Conservation (phyloP, 2,113 vertebrate species). For the Thermophis baileyi region DNA sequence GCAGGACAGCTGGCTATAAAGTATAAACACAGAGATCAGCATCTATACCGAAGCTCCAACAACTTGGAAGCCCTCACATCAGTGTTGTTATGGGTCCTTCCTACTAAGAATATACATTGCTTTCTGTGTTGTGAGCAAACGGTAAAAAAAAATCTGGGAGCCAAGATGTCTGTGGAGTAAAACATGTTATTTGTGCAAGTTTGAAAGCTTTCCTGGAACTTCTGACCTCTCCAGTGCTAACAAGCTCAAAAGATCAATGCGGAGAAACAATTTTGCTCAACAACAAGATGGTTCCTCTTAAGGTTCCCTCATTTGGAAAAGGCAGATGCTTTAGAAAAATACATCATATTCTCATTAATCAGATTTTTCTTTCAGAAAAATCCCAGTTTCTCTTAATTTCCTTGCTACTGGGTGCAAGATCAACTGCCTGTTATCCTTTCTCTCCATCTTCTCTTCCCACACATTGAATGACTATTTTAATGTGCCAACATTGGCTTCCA, state of each 20-base stretch:
- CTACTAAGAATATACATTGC: neutral
- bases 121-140: neutral
- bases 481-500: constrained; percentile 34
- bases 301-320: neutral
- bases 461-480: constrained; percentile 17
- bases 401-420: constrained; percentile 28
- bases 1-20: neutral
- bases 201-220: neutral
- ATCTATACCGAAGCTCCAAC: neutral
- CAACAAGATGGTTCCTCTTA: constrained; percentile 2
- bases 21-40: neutral
- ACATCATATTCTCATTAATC: neutral
- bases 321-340: constrained; percentile 4
- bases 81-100: neutral
- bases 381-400: neutral
- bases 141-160: too few relatives aligned
- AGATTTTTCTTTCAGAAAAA: neutral
- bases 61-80: neutral
- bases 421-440: constrained; percentile 19
- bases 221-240: neutral
- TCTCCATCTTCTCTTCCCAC: neutral
- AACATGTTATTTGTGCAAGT: neutral
- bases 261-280: neutral
- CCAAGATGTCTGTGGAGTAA: neutral
- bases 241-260: neutral